Base-by-base conservation (phyloP, 2,888 invertebrate genomes). In the Dryobota labecula region DNA sequence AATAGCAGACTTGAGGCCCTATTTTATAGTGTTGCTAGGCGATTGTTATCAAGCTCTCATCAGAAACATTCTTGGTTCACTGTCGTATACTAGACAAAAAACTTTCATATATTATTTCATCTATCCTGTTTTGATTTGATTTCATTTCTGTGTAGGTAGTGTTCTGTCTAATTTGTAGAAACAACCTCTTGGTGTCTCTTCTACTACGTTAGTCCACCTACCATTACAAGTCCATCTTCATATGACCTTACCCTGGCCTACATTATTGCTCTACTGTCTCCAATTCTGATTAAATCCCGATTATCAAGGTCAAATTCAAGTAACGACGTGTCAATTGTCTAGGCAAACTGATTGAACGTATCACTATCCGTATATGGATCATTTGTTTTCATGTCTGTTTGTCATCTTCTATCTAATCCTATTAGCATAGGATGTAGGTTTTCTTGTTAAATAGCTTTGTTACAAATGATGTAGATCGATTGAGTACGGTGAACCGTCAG, bases 351-450 rank as follows among this genome's bases (percentile, higher is more conserved):
- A 62, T 70, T 74, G 54, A 68, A 65, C n/a, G 33, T 68, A 70
- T 64, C 63, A 64, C 62, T 47, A 24, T 33, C 57, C 45, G 1
- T 69, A 53, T 60, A 57, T 38, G 69, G 45, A 8, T 0, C 38
- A 49, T 67, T 63, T 56, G 30, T 56, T 47, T 53, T 57, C n/a
- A 57, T 30, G 54, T 57, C 60, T 63, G 51, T 51, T 72, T 76
- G 71, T 74, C 83, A 62, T 62, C 8, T 49, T 33, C 41, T 36
- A 43, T 73, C 73, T 82, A 83, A 83, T 83, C 72, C 72, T 64
- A 69, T 83, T 83, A 83, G 69, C 72, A 49, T 58, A 51, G 47
- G n/a, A 53, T 38, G 47, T 66, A 20, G 15, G 47, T 54, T 74
- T 80, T 74, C 49, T 53, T 33, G 45, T 43, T 36, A 62, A 53